Evolutionary conservation across 2,888 invertebrate species (phyloP).

Genomic region (Ypsolopha scabrella): DNA sequence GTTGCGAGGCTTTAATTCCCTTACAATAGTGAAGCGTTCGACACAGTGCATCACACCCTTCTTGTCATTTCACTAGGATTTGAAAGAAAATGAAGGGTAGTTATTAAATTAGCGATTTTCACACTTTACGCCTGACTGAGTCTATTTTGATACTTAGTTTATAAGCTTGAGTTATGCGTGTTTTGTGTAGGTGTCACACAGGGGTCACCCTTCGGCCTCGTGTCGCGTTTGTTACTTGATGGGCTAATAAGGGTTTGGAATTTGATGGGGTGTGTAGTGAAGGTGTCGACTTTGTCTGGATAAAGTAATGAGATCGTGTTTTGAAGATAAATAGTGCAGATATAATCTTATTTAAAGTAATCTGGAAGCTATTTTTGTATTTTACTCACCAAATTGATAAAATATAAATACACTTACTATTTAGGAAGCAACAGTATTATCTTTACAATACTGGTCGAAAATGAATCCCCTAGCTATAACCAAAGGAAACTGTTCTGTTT

Average conservation of each 20-base stretch:
- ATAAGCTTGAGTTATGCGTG: background rate
- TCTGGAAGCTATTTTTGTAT: too few relatives aligned
- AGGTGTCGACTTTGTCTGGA: too few relatives aligned
- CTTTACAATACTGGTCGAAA: too few relatives aligned
- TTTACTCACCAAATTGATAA: too few relatives aligned
- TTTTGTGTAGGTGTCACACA: background rate
- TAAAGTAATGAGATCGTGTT: too few relatives aligned
- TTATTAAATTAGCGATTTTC: conserved; percentile 21
- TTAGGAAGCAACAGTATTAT: too few relatives aligned
- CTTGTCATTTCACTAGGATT: background rate
- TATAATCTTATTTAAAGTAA: too few relatives aligned
- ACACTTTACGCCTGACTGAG: background rate
- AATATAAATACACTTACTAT: too few relatives aligned
- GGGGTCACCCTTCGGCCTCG: background rate
- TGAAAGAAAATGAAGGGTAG: conserved; percentile 14
- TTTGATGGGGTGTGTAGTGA: background rate
- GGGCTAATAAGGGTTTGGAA: background rate
- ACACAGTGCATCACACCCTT: background rate
- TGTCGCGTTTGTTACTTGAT: background rate
- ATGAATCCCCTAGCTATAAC: too few relatives aligned
- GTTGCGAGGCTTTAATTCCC: too few relatives aligned
- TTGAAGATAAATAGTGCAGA: too few relatives aligned
- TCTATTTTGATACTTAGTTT: background rate
- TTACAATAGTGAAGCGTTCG: background rate
- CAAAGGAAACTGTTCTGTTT: too few relatives aligned